Conservation (phyloP, 2,888 invertebrate species). For the Chalcosyrphus nemorum region DNA sequence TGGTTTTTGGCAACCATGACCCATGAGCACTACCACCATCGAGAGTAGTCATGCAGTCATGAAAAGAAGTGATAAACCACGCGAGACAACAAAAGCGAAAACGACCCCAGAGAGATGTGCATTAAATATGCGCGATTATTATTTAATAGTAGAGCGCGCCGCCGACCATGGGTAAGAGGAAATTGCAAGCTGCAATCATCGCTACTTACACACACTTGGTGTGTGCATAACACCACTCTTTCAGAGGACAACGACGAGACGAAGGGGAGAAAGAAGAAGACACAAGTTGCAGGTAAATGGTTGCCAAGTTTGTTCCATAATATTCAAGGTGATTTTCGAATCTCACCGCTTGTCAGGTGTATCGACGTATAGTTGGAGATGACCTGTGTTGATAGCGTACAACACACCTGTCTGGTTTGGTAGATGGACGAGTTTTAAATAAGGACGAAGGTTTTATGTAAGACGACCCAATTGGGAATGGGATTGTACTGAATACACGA, state of each 20-base stretch:
- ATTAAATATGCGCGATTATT: slow-evolving; percentile 37
- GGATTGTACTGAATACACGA: neutral
- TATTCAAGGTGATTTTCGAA: slow-evolving; percentile 13
- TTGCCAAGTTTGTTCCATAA: slow-evolving; percentile 21
- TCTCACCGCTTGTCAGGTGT: neutral
- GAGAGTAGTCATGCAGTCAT: neutral
- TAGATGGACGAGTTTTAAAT: neutral
- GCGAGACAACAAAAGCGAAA: slow-evolving; percentile 24
- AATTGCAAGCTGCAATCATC: slow-evolving; percentile 33
- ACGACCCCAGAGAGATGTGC: slow-evolving; percentile 28
- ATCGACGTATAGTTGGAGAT: neutral
- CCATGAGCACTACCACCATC: slow-evolving; percentile 30
- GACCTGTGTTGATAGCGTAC: neutral
- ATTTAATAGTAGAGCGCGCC: slow-evolving; percentile 22
- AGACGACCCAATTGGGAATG: neutral
- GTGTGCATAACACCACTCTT: slow-evolving; percentile 6
- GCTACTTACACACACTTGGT: slow-evolving; percentile 22
- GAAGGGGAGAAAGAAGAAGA: neutral
- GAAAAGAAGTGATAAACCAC: slow-evolving; percentile 20
- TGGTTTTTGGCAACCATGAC: slow-evolving; percentile 42
- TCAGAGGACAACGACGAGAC: neutral
- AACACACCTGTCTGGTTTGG: slow-evolving; percentile 13
- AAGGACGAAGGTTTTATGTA: neutral
- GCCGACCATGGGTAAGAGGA: neutral
- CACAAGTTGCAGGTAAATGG: neutral